A percentile compares a stretch with the other conserved stretches of the same genome.
These are phyloP conservation scores for Idaea aversata DNA, from an alignment of 2,888 invertebrate genomes.

Conservation along the genomic window DNA sequence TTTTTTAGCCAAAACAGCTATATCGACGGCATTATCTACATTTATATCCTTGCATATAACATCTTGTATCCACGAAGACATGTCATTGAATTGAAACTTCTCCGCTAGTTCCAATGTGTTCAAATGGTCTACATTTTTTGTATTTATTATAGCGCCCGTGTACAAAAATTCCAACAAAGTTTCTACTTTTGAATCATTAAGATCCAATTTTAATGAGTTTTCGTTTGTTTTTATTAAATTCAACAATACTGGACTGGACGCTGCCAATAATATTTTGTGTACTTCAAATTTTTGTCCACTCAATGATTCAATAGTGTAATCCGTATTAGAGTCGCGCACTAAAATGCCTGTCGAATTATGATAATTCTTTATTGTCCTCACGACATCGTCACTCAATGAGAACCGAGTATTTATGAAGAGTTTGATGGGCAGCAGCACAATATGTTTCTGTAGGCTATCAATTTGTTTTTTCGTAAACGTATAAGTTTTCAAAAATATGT, in stretches of 20 bases:
- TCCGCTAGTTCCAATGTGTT: slow-evolving; percentile 52
- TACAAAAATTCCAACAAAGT: slow-evolving; percentile 60
- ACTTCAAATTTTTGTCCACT: slow-evolving; percentile 46
- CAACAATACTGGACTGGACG: slow-evolving; percentile 55
- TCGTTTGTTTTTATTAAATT: slow-evolving; percentile 42
- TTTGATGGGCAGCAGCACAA: slow-evolving; percentile 52
- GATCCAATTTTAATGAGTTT: slow-evolving; percentile 42
- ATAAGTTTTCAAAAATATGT: slow-evolving; percentile 54
- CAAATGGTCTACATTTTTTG: slow-evolving; percentile 46
- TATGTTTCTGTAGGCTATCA: slow-evolving; percentile 28
- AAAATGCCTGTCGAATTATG: slow-evolving; percentile 23
- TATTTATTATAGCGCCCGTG: slow-evolving; percentile 53
- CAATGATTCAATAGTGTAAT: slow-evolving; percentile 51
- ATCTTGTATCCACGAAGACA: slow-evolving; percentile 46
- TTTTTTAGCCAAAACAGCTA: slow-evolving; percentile 56
- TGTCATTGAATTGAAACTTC: slow-evolving; percentile 46
- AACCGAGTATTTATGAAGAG: slow-evolving; percentile 44
- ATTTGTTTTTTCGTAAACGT: slow-evolving; percentile 41
- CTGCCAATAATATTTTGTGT: slow-evolving; percentile 59
- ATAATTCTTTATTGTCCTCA: neutral
- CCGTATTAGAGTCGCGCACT: slow-evolving; percentile 43
- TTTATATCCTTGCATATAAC: slow-evolving; percentile 49
- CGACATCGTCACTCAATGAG: slow-evolving; percentile 38
- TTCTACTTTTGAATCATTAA: slow-evolving; percentile 53
- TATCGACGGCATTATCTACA: slow-evolving; percentile 54